A percentile compares a stretch with the other conserved stretches of the same genome.
Evolutionary conservation across 2,113 vertebrate species (phyloP).

Genomic region (Cepphus grylle): DNA sequence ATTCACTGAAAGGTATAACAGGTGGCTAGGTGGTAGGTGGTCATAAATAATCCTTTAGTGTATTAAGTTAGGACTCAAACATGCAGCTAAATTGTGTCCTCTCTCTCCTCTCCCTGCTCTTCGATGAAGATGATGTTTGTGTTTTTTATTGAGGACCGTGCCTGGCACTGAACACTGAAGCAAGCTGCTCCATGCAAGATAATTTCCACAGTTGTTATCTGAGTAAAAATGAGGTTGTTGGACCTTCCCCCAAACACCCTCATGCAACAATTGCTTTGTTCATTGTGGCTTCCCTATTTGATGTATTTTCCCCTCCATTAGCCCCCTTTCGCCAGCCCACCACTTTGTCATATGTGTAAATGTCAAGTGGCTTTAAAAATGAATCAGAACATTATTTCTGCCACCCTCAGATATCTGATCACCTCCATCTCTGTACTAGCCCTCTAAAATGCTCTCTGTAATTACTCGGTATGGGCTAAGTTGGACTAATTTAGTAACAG

Average conservation of each 20-base stretch:
- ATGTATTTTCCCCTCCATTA: conserved; percentile 17
- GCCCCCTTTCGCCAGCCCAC: background rate
- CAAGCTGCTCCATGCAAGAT: background rate
- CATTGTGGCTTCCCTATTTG: background rate
- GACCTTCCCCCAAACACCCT: background rate
- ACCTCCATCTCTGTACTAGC: background rate
- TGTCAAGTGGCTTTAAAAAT: conserved; percentile 52
- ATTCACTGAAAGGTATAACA: background rate
- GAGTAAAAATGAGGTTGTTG: background rate
- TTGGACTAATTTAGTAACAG: background rate
- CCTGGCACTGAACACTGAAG: background rate
- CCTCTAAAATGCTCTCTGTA: background rate
- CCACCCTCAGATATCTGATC: background rate
- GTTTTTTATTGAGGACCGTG: background rate
- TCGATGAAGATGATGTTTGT: background rate
- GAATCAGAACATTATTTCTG: conserved; percentile 24
- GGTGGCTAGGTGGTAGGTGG: background rate
- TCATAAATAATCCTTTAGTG: background rate
- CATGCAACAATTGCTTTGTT: background rate
- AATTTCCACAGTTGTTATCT: background rate
- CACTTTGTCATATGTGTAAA: conserved; percentile 7
- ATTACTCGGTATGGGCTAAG: background rate
- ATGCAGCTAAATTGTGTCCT: background rate
- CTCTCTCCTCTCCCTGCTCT: background rate
- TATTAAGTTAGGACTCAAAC: background rate